A percentile compares a stretch with the other conserved stretches of the same genome.
These are phyloP conservation scores for Pandemis cinnamomeana DNA, from an alignment of 2,888 invertebrate species.

Conservation along the genomic window DNA sequence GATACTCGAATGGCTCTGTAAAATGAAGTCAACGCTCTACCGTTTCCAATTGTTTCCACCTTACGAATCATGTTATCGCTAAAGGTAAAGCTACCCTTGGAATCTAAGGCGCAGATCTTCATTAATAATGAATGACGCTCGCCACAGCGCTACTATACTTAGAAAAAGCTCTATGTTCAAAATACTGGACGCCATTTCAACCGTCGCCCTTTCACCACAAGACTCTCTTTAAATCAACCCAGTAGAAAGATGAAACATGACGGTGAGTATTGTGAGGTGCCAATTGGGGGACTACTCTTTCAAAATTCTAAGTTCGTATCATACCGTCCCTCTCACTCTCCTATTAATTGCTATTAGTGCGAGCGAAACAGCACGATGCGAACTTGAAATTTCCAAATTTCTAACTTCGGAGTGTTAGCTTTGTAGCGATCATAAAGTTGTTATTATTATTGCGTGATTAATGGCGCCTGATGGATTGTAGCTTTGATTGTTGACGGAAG, in stretches of 20 bases:
- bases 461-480: constrained; percentile 31
- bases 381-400: no score
- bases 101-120: background rate
- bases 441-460: constrained; percentile 36
- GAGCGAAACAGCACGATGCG: no score
- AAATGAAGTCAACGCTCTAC: background rate
- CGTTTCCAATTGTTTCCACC: constrained; percentile 2
- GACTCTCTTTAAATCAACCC: background rate
- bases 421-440: constrained; percentile 30
- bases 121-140: constrained; percentile 4
- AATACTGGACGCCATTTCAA: background rate
- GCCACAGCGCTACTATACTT: background rate
- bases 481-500: constrained; percentile 19
- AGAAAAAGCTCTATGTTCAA: background rate
- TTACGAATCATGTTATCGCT: background rate
- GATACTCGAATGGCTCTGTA: background rate
- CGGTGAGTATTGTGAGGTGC: background rate
- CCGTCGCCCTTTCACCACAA: background rate
- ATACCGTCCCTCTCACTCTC: no score
- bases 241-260: background rate
- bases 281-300: no score
- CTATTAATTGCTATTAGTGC: no score
- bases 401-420: background rate
- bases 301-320: no score
- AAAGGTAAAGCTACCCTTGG: constrained; percentile 1